Evolutionary conservation across 2,888 invertebrate species (phyloP), one percentile per base, ranked within the genome.

Genomic region (Conchocele bisecta): DNA sequence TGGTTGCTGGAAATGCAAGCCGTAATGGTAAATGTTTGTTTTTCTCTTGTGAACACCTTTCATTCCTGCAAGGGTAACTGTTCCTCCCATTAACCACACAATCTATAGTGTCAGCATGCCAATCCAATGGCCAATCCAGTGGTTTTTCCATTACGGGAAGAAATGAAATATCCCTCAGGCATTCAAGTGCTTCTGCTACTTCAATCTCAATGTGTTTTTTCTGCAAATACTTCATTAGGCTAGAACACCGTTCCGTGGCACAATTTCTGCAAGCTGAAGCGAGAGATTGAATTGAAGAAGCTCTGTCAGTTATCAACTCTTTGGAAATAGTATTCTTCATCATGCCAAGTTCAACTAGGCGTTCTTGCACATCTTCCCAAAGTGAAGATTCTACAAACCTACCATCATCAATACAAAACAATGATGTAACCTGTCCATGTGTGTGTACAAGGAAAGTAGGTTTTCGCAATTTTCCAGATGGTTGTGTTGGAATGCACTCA

Each of bases 51-150:
- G n/a, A n/a, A n/a, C n/a, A n/a, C n/a, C n/a, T n/a, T n/a, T n/a
- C n/a, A n/a, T n/a, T n/a, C n/a, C n/a, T n/a, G n/a, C n/a, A n/a
- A n/a, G n/a, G n/a, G n/a, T n/a, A n/a, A n/a, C n/a, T n/a, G n/a
- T n/a, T n/a, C n/a, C n/a, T n/a, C n/a, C n/a, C n/a, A n/a, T n/a
- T n/a, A n/a, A n/a, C n/a, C n/a, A n/a, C n/a, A n/a, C n/a, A n/a
- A n/a, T n/a, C n/a, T n/a, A n/a, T n/a, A n/a, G n/a, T n/a, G n/a
- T 53, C 53, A 22, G 53, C 17, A 17, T 33, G 15, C 53, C 53
- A 53, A 35, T 33, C 22, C 17, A 53, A 33, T 2, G 53, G 53
- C 53, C 53, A 53, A 15, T 22, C 7, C 13, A 6, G 5, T 15
- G 53, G 53, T 3, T 33, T 53, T 15, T 29, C 13, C 20, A 53